Base-by-base conservation (phyloP, 2,888 invertebrate genomes). In the Trissonchulus sp. region DNA sequence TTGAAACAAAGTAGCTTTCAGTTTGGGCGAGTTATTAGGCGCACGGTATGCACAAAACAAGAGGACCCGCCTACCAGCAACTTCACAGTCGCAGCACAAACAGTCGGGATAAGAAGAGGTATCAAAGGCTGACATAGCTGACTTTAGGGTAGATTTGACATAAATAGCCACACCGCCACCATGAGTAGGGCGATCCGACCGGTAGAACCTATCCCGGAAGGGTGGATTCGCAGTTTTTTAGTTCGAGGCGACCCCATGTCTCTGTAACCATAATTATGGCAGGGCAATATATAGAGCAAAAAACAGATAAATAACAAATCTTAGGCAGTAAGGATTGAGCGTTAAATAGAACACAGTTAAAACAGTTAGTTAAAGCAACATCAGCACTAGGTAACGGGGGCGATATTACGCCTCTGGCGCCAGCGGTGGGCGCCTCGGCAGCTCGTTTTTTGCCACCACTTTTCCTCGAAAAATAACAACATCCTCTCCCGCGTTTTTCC, bases 271-370 rank as follows among this genome's bases (percentile, higher is more conserved):
- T n/a, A 60, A 60, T n/a, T 60, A 60, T 60, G 18, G 60, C 60
- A 18, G 60, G 60, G 60, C n/a, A 18, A 60, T 60, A 60, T n/a
- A 18, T 18, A 60, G 18, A 18, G 18, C 18, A 18, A 60, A 60
- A 60, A 18, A n/a, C n/a, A 60, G n/a, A 18, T 60, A 60, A 60
- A 18, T 60, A n/a, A 60, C 18, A n/a, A 60, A 60, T 60, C n/a
- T 60, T 60, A n/a, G 60, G 60, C n/a, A 60, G 60, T 18, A 60
- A n/a, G 18, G 60, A 60, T n/a, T 60, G 60, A n/a, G 60, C 60
- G 60, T 60, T 60, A 60, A 60, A 60, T 60, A 60, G n/a, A 18
- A n/a, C 60, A 60, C 60, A 60, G 60, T 60, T 60, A 18, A 60
- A 18, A n/a, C n/a, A n/a, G n/a, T n/a, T n/a, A n/a, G n/a, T n/a